Evolutionary conservation across 2,113 vertebrate species (phyloP).

Genomic region (Platycercus adscitus): DNA sequence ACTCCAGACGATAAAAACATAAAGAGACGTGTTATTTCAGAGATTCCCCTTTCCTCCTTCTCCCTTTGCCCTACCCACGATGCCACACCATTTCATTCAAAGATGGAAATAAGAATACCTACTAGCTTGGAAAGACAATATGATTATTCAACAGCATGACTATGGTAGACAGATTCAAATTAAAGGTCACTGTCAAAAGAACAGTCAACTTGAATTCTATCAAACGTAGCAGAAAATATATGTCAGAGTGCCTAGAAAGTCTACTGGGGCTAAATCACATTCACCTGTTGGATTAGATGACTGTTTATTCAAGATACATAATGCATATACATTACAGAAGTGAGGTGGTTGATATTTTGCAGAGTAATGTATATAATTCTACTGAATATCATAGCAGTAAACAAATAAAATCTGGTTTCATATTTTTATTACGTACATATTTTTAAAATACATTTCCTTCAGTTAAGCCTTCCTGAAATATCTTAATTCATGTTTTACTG

Average conservation of each 20-base stretch:
- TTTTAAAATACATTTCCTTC: neutral
- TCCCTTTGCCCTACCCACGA: neutral
- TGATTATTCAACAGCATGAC: neutral
- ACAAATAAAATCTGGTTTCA: neutral
- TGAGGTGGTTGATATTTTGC: constrained; percentile 2
- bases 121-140: neutral
- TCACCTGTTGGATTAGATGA: constrained; percentile 56
- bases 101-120: neutral
- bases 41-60: neutral
- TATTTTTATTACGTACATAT: neutral
- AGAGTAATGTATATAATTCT: neutral
- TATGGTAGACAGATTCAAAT: constrained; percentile 4
- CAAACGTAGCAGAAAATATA: constrained; percentile 45
- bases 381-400: constrained; percentile 30
- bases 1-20: neutral
- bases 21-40: neutral
- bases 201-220: constrained; percentile 52
- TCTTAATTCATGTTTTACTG: neutral
- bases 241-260: constrained; percentile 16
- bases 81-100: neutral
- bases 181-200: constrained; percentile 62
- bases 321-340: constrained; percentile 57
- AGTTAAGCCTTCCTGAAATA: neutral
- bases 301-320: constrained; percentile 66
- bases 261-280: constrained; percentile 37